Evolutionary conservation across 2,888 invertebrate genomes (phyloP), one percentile per base, ranked within the genome.

Genomic region (Cheilosia grossa): DNA sequence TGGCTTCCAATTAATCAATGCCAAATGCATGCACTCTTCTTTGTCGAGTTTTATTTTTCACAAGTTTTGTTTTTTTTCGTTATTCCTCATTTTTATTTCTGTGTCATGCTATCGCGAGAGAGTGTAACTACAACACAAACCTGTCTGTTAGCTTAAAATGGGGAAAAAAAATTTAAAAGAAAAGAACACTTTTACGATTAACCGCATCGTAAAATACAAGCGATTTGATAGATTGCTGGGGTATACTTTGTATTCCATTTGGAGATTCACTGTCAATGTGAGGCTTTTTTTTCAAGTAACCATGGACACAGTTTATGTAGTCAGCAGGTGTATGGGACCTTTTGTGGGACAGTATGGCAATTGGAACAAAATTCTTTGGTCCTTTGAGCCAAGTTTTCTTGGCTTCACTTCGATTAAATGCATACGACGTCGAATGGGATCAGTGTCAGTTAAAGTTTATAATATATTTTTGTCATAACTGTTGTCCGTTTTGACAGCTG

Each of bases 1-100:
- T 85, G 63, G 81, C 75, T 81, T 85, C 85, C 81, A 85, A 85
- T 85, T 85, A 85, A 85, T 85, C 85, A 85, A 85, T 85, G 85
- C 85, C 85, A 81, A 85, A 81, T 85, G 81, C 85, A 81, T 81
- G 81, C 67, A 72, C 64, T 72, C 47, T 70, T 63, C 61, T 49
- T 69, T 27, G 30, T 30, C 17, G 17, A 30, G 40, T 64, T 10
- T 21, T 51, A 37, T 37, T 37, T 37, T 37, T 37, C 37, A 15
- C 19, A 13, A 30, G 9, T 44, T 21, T 58, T 58, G 27, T 40
- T 58, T 56, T 58, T 30, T 15, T 56, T 7, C 21, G 69, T n/a
- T n/a, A n/a, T n/a, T 21, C 21, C 67, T 40, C 17, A 49, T 7
- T 42, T 70, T 69, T 70, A 61, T 47, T 69, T 73, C 69, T 69